phyloP scores from a whole-genome alignment of 2,113 vertebrate species.

The Podocnemis expansa region DNA sequence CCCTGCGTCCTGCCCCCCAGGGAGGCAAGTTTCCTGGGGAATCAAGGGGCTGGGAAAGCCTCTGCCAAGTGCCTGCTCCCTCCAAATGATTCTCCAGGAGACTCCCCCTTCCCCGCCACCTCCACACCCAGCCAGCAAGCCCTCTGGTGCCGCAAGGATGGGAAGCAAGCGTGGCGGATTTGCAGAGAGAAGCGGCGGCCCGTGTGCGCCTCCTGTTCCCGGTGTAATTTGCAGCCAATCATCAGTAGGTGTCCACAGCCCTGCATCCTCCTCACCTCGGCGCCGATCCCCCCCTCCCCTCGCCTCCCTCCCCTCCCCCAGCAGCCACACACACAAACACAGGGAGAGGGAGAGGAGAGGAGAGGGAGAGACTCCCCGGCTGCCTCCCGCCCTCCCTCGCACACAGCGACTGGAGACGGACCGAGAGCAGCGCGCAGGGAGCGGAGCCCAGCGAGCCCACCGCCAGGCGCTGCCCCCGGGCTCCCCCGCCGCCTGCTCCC shows the following conservation, averaged over 20 bases:
- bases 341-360: constrained; percentile 17
- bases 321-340: constrained; percentile 44
- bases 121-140: neutral
- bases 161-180: constrained; percentile 53
- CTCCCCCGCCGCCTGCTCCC: constrained; percentile 62
- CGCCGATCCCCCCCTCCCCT: constrained; percentile 79
- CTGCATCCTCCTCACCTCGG: constrained; percentile 91
- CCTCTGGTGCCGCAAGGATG: neutral
- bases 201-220: constrained; percentile 84
- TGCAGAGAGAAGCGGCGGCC: constrained; percentile 57
- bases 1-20: neutral
- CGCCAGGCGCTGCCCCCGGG: constrained; percentile 41
- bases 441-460: constrained; percentile 66
- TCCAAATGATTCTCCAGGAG: constrained; percentile 13
- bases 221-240: constrained; percentile 93
- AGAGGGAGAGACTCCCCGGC: constrained; percentile 54
- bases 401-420: constrained; percentile 91
- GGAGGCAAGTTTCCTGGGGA: constrained; percentile 2
- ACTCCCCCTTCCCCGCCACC: no score
- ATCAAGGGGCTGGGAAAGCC: neutral
- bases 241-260: constrained; percentile 91
- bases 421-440: constrained; percentile 79
- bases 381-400: constrained; percentile 84
- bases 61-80: neutral
- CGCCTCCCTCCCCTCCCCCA: neutral